These are phyloP conservation scores for Enteromius trimaculatus DNA, from an alignment of 2,797 vertebrate species.

Conservation along the genomic window DNA sequence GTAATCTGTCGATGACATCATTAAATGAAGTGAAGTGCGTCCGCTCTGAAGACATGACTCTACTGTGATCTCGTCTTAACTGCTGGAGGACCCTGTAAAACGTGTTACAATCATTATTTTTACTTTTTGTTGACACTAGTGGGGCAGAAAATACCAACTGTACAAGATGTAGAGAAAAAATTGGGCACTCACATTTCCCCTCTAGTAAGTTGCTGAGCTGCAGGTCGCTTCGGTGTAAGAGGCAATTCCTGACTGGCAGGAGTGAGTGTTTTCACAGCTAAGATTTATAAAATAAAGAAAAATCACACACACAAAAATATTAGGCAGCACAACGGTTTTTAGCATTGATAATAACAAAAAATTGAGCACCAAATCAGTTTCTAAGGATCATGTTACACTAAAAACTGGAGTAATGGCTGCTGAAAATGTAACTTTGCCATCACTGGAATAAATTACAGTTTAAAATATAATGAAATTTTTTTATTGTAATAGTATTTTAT, in stretches of 20 bases:
- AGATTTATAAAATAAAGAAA: slow-evolving; percentile 38
- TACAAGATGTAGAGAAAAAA: background rate
- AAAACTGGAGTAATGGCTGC: background rate
- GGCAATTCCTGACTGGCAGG: slow-evolving; percentile 67
- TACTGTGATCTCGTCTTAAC: slow-evolving; percentile 85
- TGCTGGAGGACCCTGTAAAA: slow-evolving; percentile 86
- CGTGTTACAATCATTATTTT: background rate
- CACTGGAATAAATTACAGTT: background rate
- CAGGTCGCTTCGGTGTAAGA: slow-evolving; percentile 84
- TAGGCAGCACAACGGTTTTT: background rate
- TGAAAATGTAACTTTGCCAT: background rate
- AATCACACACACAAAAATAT: too few species aligned
- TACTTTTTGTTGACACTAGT: background rate
- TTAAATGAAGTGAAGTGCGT: slow-evolving; percentile 83
- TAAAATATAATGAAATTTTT: background rate
- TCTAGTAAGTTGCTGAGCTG: slow-evolving; percentile 87
- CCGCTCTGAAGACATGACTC: slow-evolving; percentile 83
- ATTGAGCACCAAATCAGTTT: background rate
- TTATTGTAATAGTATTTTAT: too few species aligned
- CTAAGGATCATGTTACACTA: background rate
- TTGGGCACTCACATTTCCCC: slow-evolving; percentile 88
- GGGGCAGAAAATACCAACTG: background rate
- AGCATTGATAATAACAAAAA: background rate
- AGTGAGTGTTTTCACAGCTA: slow-evolving; percentile 68
- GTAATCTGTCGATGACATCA: slow-evolving; percentile 87